Evolutionary conservation across 2,797 vertebrate species (phyloP).

Genomic region (Crocodylus rhombifer): DNA sequence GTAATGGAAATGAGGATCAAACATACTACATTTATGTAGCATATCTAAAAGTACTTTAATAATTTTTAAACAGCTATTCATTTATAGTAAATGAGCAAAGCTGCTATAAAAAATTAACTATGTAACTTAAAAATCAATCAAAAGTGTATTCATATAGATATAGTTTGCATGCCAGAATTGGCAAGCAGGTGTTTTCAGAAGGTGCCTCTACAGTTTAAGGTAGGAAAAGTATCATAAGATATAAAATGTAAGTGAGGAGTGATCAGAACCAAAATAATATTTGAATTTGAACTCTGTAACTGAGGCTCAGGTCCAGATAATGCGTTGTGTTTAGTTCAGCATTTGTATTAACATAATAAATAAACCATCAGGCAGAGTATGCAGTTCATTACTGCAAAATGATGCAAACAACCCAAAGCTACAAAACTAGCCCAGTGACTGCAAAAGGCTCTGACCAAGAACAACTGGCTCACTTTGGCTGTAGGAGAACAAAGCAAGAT

Average conservation of each 20-base stretch:
- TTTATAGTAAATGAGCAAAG: background rate
- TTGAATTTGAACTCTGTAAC: background rate
- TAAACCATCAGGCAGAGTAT: background rate
- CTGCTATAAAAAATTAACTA: background rate
- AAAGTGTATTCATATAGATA: background rate
- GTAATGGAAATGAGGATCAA: background rate
- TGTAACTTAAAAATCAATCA: background rate
- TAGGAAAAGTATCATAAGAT: background rate
- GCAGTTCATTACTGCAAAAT: background rate
- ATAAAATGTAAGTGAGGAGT: background rate
- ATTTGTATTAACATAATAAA: background rate
- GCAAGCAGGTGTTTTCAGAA: background rate
- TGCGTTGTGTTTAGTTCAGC: background rate
- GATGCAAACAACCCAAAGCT: background rate
- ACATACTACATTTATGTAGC: background rate
- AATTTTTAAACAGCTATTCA: background rate
- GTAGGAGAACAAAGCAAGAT: background rate
- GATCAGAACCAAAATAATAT: background rate
- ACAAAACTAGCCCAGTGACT: background rate
- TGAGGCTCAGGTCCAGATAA: background rate
- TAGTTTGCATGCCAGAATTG: background rate
- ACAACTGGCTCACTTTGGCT: background rate
- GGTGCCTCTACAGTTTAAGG: background rate
- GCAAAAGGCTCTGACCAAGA: background rate
- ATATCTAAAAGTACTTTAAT: background rate